These are phyloP conservation scores for Branchellion lobata DNA, from an alignment of 2,888 invertebrate species.

Conservation along the genomic window DNA sequence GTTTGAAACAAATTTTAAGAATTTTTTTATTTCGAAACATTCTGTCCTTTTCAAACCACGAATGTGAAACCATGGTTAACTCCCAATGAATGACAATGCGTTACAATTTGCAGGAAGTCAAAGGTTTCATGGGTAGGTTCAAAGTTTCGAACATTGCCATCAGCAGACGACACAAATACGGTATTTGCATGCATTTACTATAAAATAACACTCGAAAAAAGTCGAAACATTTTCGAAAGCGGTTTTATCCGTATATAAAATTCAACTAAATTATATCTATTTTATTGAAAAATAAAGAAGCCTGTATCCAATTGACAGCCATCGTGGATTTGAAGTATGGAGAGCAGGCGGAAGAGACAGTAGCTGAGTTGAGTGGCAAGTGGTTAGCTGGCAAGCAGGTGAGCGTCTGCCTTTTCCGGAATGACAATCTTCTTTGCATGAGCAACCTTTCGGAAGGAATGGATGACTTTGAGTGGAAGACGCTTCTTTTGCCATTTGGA, in stretches of 20 bases:
- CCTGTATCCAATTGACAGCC: too few species aligned
- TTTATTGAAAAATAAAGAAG: too few species aligned
- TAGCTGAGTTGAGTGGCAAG: conserved; percentile 53
- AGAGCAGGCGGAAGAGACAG: conserved; percentile 55
- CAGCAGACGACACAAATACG: conserved; percentile 51
- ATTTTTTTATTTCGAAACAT: neutral
- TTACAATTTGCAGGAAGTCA: conserved; percentile 49
- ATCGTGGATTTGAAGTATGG: conserved; percentile 56
- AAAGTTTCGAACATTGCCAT: conserved; percentile 51
- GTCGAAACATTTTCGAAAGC: too few species aligned
- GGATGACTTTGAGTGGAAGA: conserved; percentile 63
- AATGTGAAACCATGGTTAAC: too few species aligned
- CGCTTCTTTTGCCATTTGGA: conserved; percentile 63
- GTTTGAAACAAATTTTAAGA: neutral
- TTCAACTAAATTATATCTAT: too few species aligned
- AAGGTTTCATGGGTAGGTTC: conserved; percentile 49
- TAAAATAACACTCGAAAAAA: too few species aligned
- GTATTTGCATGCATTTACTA: too few species aligned
- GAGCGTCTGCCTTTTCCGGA: conserved; percentile 62
- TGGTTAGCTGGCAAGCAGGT: conserved; percentile 56
- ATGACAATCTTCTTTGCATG: conserved; percentile 65
- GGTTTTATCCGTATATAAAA: too few species aligned
- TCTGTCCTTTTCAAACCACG: neutral
- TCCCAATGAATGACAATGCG: too few species aligned
- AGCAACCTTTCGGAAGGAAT: conserved; percentile 64